Base-by-base conservation (phyloP, 1,140 invertebrate species). In the Neotoxoptera formosana region DNA sequence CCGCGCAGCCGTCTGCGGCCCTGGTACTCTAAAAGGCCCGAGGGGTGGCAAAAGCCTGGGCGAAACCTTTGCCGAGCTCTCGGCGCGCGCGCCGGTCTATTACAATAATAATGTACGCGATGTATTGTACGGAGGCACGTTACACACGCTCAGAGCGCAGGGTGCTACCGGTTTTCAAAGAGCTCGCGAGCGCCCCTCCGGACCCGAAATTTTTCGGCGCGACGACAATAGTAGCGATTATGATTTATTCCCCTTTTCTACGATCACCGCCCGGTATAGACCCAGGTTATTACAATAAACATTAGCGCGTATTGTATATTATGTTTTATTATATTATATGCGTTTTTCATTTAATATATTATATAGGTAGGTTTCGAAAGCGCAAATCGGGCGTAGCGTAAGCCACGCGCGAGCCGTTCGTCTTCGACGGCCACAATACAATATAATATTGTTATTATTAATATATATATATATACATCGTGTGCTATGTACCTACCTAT, bases 21-120 rank as follows among this genome's bases (percentile, higher is more conserved):
- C 88, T 90, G 53, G 53, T 90, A 90, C 88, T 60, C 34, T 30
- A 53, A 90, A 90, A 90, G 88, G 88, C 88, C 53, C 56, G 56
- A 90, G 51, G 88, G 88, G 88, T 60, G 88, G 88, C 25, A 41
- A 90, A 90, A 60, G 45, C 84, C 84, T 30, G 30, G 14, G 30
- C 84, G 41, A 48, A 87, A n/a, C 84, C 17, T 76, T 76, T 76
- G n/a, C 45, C 83, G 83, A 23, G 30, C 25, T 9, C 14, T 14
- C 30, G 60, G 30, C 14, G n/a, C 30, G 60, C 56, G 30, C 60
- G 60, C 30, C 60, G 60, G 60, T 76, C 60, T 76, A 34, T 48
- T 21, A n/a, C 25, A 51, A 84, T 45, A 30, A 45, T 81, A 81
- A 21, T 81, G 7, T 9, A 41, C 36, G 21, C 8, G 3, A 84